Base-by-base conservation (phyloP, 2,113 vertebrate genomes). In the Callaeas wilsoni region DNA sequence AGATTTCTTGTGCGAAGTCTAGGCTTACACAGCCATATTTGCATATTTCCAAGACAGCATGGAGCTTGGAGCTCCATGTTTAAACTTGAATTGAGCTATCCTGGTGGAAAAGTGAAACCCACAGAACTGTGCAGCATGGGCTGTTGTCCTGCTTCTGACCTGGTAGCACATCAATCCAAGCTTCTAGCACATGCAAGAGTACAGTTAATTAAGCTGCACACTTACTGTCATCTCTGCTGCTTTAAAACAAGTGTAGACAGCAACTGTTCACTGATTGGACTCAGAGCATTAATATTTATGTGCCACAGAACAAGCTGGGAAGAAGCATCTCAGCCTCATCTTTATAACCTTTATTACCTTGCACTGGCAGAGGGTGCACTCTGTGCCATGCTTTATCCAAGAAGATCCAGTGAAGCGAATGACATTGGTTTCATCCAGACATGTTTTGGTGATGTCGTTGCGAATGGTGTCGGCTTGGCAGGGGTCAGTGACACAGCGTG, bases 361-460 rank as follows among this genome's bases (percentile, higher is more conserved):
- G 98, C 99, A 99, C 97, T 99, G 99, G 97, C 99, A 99, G 91
- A 99, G 98, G 56, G 99, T 99, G 94, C 99, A 99, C 97, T 99
- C 99, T 2, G 99, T 99, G 98, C 99, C 99, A 9, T 99, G 99
- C 91, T 99, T 99, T 95, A 99, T 99, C 99, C 99, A 99, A 87
- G 99, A 99, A 53, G 99, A 99, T 73, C 99, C 99, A 32, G 99
- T 99, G 98, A 99, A 99, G 97, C 99, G 99, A 83, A 98, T 95
- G 50, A 99, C 98, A n/a, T 97, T 98, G 96, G 98, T 98, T 97
- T 99, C 99, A 78, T 99, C 99, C 93, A 98, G 96, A 97, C 99
- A 99, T 12, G 99, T 99, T 98, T 99, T 99, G 97, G 99, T 99
- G 97, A 99, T 99, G 98, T 99, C 99, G 59, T 99, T 99, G 96